A percentile compares a stretch with the other conserved stretches of the same genome.
Conservation (phyloP, 1,140 invertebrate genomes). For the Bombus pascuorum region DNA sequence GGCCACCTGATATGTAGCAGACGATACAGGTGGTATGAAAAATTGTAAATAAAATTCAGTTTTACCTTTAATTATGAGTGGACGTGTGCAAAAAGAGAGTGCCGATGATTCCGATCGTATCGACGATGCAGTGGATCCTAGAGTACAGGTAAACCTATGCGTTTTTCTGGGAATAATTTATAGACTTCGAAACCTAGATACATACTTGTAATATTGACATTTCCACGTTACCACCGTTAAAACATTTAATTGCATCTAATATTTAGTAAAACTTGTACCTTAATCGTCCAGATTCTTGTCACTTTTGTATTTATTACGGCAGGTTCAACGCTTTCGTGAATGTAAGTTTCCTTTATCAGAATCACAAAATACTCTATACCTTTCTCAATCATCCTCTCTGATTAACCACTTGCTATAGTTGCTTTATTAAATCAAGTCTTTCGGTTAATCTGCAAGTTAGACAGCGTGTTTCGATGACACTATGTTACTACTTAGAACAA, state of each 20-base stretch:
- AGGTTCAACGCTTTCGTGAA: not conserved
- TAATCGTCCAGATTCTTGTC: not conserved
- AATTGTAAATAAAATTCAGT: constrained; percentile 75
- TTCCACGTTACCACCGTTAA: constrained; percentile 28
- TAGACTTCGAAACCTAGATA: not conserved
- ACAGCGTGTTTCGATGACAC: not conserved
- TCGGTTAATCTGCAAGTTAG: not conserved
- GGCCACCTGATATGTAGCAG: constrained; percentile 79
- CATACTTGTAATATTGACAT: constrained; percentile 61
- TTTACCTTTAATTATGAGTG: constrained; percentile 79
- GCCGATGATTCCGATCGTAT: constrained; percentile 75
- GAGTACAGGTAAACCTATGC: constrained; percentile 79
- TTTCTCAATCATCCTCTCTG: not conserved
- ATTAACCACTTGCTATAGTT: not conserved
- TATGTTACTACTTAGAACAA: not conserved
- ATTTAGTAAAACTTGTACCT: not conserved
- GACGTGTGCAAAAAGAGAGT: constrained; percentile 71
- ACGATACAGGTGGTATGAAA: constrained; percentile 79
- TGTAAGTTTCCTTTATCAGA: not conserved
- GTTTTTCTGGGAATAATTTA: constrained; percentile 33
- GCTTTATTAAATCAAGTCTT: not conserved
- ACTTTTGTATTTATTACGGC: too few species aligned
- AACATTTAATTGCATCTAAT: not conserved
- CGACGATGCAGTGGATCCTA: constrained; percentile 82
- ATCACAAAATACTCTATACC: constrained; percentile 30